These are phyloP conservation scores for Sylvilagus floridanus DNA, from an alignment of 2,797 vertebrate species.

Conservation along the genomic window DNA sequence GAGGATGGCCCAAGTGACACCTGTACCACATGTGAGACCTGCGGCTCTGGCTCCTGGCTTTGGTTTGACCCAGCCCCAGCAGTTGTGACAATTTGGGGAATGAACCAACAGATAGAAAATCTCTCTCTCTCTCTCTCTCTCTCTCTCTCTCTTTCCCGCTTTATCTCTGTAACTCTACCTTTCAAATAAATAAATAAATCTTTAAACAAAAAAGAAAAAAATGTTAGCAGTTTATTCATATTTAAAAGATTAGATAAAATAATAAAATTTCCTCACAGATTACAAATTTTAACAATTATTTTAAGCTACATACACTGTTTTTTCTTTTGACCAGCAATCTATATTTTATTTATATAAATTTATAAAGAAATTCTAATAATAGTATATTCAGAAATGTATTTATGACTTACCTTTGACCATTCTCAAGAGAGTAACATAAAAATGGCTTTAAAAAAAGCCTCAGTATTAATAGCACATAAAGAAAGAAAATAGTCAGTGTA, in stretches of 20 bases:
- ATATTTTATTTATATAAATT: background rate
- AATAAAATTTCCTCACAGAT: background rate
- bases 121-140: no score
- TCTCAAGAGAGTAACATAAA: background rate
- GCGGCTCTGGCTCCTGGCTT: no score
- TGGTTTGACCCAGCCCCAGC: no score
- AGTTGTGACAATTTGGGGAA: no score
- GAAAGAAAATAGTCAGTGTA: conserved; percentile 15
- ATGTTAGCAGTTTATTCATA: background rate
- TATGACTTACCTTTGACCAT: background rate
- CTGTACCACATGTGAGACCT: no score
- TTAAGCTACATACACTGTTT: background rate
- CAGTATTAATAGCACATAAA: background rate
- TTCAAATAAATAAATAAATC: no score
- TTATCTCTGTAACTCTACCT: no score
- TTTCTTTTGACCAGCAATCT: background rate
- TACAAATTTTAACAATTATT: background rate
- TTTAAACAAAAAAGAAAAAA: no score
- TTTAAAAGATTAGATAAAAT: background rate
- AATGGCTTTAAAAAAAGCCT: background rate
- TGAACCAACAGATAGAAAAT: no score
- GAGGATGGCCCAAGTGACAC: no score
- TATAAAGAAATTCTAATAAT: background rate
- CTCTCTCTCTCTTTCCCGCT: no score
- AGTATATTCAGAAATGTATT: background rate